A percentile compares a stretch with the other conserved stretches of the same genome.
These are phyloP conservation scores for Rhinoraja longicauda DNA, from an alignment of 2,797 vertebrate genomes.

Conservation along the genomic window DNA sequence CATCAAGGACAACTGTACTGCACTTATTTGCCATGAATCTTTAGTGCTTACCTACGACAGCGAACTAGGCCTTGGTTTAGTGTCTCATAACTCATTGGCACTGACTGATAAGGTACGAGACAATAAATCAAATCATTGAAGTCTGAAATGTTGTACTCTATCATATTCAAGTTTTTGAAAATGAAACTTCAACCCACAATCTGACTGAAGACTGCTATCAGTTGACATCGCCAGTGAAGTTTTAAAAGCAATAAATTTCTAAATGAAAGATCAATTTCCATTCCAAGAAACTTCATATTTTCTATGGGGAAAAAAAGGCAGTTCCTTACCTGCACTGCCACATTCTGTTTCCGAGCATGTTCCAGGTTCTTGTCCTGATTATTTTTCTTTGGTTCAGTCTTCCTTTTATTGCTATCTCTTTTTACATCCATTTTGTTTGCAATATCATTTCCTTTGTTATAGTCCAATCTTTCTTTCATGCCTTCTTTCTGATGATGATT, in stretches of 20 bases:
- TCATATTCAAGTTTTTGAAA: too few relatives aligned
- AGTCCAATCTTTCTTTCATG: conserved; percentile 70
- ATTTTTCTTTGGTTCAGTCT: conserved; percentile 79
- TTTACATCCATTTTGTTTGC: conserved; percentile 72
- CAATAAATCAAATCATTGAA: too few relatives aligned
- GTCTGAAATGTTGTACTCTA: too few relatives aligned
- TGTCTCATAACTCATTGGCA: too few relatives aligned
- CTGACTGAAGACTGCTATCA: too few relatives aligned
- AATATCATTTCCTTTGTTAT: conserved; percentile 63
- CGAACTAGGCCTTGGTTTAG: too few relatives aligned
- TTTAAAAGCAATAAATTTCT: neutral
- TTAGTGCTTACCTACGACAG: too few relatives aligned
- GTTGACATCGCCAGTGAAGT: neutral
- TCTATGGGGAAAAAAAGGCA: neutral
- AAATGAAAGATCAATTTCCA: neutral
- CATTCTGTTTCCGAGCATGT: conserved; percentile 65
- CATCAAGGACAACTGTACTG: too few relatives aligned
- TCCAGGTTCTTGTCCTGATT: conserved; percentile 69
- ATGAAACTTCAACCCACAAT: too few relatives aligned
- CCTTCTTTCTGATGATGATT: conserved; percentile 69
- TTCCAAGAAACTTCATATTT: neutral
- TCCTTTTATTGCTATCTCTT: conserved; percentile 79
- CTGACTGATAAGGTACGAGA: too few relatives aligned
- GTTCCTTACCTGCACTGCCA: conserved; percentile 71
- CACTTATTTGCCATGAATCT: too few relatives aligned